These are phyloP conservation scores for Neoarius graeffei DNA, from an alignment of 2,113 vertebrate species.

Conservation along the genomic window DNA sequence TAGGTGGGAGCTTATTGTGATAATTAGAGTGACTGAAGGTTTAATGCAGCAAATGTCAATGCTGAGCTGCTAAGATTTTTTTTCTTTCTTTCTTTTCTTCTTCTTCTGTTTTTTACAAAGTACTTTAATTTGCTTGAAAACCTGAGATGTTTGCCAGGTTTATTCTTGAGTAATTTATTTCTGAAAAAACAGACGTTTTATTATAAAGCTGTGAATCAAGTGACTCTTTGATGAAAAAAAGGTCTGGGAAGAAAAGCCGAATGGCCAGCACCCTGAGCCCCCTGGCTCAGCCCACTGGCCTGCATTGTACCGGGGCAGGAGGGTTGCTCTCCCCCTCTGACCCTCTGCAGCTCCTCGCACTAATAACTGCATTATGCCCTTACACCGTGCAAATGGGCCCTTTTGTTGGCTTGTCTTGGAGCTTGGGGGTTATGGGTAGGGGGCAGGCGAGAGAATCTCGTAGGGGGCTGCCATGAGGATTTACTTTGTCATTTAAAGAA, in stretches of 20 bases:
- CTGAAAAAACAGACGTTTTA: constrained; percentile 36
- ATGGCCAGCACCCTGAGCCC: constrained; percentile 47
- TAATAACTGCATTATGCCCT: constrained; percentile 64
- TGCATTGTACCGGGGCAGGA: constrained; percentile 52
- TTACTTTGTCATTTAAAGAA: constrained; percentile 62
- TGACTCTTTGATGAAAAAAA: constrained; percentile 46
- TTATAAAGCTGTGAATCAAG: constrained; percentile 52
- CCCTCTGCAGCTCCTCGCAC: constrained; percentile 57
- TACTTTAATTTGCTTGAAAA: constrained; percentile 29
- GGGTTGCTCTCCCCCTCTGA: constrained; percentile 55
- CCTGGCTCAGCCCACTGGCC: constrained; percentile 47
- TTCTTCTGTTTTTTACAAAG: not conserved
- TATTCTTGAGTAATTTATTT: constrained; percentile 39
- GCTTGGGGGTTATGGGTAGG: constrained; percentile 48
- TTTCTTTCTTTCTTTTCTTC: not conserved
- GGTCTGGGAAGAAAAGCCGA: constrained; percentile 49
- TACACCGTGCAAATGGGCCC: constrained; percentile 61
- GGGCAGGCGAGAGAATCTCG: constrained; percentile 36
- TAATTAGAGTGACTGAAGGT: constrained; percentile 22
- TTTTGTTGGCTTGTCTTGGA: constrained; percentile 56
- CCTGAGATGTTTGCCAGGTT: not conserved
- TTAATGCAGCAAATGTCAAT: constrained; percentile 19
- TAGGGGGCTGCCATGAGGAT: constrained; percentile 51
- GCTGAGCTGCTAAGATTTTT: not conserved
- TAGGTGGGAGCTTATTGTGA: constrained; percentile 3